Conservation (phyloP, 1,140 invertebrate species). For the Drosophila dunni region DNA sequence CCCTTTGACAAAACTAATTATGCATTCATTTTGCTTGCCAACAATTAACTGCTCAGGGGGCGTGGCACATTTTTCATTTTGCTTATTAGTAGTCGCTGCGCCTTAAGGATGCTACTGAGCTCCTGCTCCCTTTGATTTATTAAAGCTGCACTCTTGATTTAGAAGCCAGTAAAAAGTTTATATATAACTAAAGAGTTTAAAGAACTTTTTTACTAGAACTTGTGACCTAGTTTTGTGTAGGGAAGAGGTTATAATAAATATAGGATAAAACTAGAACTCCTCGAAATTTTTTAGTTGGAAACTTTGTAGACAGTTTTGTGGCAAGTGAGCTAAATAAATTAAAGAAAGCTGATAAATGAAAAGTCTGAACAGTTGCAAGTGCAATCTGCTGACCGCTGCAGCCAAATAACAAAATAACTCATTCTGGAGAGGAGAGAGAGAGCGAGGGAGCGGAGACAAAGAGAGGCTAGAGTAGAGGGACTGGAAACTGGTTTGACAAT, state of each 20-base stretch:
- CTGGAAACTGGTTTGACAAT: conserved; percentile 68
- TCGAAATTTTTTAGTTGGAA: neutral
- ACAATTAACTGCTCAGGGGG: conserved; percentile 76
- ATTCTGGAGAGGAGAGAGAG: conserved; percentile 25
- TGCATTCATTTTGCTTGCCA: conserved; percentile 82
- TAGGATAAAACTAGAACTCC: neutral
- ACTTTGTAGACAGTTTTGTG: neutral
- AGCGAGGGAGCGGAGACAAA: neutral
- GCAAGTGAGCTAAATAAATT: conserved; percentile 27
- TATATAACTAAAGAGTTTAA: neutral
- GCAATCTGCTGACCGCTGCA: conserved; percentile 24
- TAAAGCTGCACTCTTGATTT: conserved; percentile 34
- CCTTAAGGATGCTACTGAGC: neutral
- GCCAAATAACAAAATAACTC: conserved; percentile 45
- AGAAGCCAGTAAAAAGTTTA: neutral
- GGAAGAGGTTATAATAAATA: neutral
- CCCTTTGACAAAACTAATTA: conserved; percentile 74
- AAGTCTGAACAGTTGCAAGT: conserved; percentile 11
- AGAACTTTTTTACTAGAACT: neutral
- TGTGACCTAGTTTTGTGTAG: conserved; percentile 20
- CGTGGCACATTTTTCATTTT: conserved; percentile 80
- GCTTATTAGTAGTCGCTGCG: conserved; percentile 67
- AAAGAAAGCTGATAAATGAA: conserved; percentile 36
- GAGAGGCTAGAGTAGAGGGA: neutral
- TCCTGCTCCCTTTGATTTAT: conserved; percentile 58